Conservation (phyloP, 53 echinoderm and acorn worm genomes). For the Hippasteria phrygiana region DNA sequence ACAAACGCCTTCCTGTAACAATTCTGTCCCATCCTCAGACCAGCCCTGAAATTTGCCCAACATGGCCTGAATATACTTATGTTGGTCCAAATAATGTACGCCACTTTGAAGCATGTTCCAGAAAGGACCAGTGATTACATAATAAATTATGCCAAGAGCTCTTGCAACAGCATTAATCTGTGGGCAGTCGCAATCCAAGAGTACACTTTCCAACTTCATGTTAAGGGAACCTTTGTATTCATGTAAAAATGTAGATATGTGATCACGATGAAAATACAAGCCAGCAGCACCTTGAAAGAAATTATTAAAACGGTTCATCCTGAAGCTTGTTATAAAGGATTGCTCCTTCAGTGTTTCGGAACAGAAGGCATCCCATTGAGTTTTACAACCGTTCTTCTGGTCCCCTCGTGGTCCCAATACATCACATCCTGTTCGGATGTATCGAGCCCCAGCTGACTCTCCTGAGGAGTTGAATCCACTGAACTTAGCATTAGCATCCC, state of each 20-base stretch:
- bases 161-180: constrained; percentile 38
- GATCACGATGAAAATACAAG: constrained; percentile 46
- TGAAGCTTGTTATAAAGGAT: constrained; percentile 49
- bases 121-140: constrained; percentile 55
- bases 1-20: constrained; percentile 3
- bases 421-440: constrained; percentile 63
- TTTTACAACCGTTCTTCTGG: constrained; percentile 64
- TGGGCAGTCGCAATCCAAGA: constrained; percentile 23
- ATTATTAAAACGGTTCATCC: constrained; percentile 71
- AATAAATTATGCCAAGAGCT: constrained; percentile 62
- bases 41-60: constrained; percentile 35
- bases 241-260: constrained; percentile 49
- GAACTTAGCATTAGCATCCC: constrained; percentile 50
- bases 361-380: constrained; percentile 63
- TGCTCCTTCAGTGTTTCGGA: constrained; percentile 40
- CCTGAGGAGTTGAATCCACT: constrained; percentile 42
- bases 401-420: constrained; percentile 67
- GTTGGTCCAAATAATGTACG: constrained; percentile 42
- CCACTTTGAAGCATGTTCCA: constrained; percentile 50
- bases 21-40: constrained; percentile 6
- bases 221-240: constrained; percentile 54
- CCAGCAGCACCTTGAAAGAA: constrained; percentile 65
- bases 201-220: constrained; percentile 65
- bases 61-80: constrained; percentile 60
- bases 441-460: constrained; percentile 46